Base-by-base conservation (phyloP, 2,113 vertebrate genomes). In the Xyliphius kryptos region DNA sequence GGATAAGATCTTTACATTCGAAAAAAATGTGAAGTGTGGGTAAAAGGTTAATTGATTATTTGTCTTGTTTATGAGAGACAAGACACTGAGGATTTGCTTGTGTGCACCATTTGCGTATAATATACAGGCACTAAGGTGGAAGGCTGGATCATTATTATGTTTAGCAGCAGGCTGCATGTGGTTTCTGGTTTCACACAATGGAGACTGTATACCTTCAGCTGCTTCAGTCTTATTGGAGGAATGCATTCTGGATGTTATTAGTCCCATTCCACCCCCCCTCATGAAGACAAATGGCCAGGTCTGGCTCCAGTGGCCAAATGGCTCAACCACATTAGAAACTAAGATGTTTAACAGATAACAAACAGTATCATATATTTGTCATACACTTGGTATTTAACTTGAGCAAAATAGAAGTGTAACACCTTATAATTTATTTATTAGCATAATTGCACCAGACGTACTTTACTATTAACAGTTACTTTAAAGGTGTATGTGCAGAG, bases 171-270 rank as follows among this genome's bases (percentile, higher is more conserved):
- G 49, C 56, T n/a, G n/a, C n/a, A n/a, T n/a, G n/a, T n/a, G n/a
- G n/a, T 47, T 56, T 69, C 67, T 36, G 63, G 63, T 72, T 72
- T 67, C 70, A 70, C 41, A 55, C 52, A 66, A 67, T 63, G 51
- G 51, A 38, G 63, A 56, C 56, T 60, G 14, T 64, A 40, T 40
- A 63, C 47, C 44, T 58, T 56, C 66, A 71, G 52, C 63, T 61
- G 62, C 53, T 59, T 19, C 37, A 59, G 57, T 46, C 54, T 26
- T 32, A 15, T 36, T 43, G 36, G 16, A 55, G 66, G 69, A 75
- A 75, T 43, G 62, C 48, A 66, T 44, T n/a, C 60, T 52, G 57
- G 47, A 52, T 48, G 32, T 62, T 59, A 58, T 58, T 61, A 63
- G 49, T 43, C 38, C 40, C 56, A 51, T 51, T 37, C 59, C 59